Conservation (phyloP, 2,888 invertebrate genomes). For the Biston betularia region DNA sequence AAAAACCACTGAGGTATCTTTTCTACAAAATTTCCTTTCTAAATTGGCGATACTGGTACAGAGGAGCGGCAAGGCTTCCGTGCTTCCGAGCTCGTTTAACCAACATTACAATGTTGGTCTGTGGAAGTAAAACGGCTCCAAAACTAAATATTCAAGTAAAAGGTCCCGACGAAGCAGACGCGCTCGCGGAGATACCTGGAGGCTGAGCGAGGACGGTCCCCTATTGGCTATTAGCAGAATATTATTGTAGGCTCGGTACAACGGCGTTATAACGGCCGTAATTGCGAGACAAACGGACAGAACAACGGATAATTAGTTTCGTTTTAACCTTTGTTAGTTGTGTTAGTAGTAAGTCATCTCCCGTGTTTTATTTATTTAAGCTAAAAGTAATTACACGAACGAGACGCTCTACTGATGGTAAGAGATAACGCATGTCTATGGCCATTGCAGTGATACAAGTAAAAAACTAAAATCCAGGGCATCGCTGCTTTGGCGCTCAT, state of each 20-base stretch:
- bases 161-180: not conserved
- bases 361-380: not conserved
- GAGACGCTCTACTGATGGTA: too few relatives aligned
- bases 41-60: not conserved
- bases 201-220: slow-evolving; percentile 6
- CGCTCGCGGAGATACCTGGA: not conserved
- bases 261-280: slow-evolving; percentile 60
- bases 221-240: slow-evolving; percentile 46
- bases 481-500: too few relatives aligned
- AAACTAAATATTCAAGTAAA: not conserved
- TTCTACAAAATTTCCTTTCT: too few relatives aligned
- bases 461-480: too few relatives aligned
- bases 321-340: slow-evolving; percentile 12
- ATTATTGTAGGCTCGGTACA: slow-evolving; percentile 65
- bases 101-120: too few relatives aligned
- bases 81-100: too few relatives aligned
- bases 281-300: slow-evolving; percentile 52
- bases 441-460: too few relatives aligned
- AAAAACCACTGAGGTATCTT: too few relatives aligned
- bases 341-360: slow-evolving; percentile 4
- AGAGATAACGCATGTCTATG: too few relatives aligned
- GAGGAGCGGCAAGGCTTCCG: too few relatives aligned
- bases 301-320: slow-evolving; percentile 44
- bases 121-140: not conserved
- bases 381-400: too few relatives aligned